Conservation (phyloP, 1,140 invertebrate species). For the Drosophila hydei region DNA sequence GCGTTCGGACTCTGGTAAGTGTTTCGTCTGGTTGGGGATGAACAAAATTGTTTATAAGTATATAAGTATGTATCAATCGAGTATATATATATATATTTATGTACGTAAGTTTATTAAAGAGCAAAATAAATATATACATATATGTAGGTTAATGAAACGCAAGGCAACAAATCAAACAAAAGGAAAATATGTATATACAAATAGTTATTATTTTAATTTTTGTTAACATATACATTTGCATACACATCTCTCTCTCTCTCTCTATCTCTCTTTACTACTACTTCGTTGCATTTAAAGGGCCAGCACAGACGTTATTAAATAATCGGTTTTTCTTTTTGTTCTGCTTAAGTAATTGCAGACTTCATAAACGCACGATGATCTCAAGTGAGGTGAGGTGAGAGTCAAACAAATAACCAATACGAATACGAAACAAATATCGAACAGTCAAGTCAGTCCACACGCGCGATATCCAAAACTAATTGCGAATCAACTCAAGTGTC, state of each 20-base stretch:
- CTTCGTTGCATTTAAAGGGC: conserved; percentile 75
- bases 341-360: conserved; percentile 84
- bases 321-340: conserved; percentile 83
- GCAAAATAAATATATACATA: conserved; percentile 16
- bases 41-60: conserved; percentile 19
- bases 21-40: conserved; percentile 26
- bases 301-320: conserved; percentile 81
- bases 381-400: conserved; percentile 82
- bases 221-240: conserved; percentile 48
- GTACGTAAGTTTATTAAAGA: conserved; percentile 20
- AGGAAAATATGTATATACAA: conserved; percentile 42
- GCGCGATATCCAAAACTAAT: conserved; percentile 34
- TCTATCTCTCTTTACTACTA: conserved; percentile 65
- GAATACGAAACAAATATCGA: conserved; percentile 53
- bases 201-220: conserved; percentile 17
- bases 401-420: conserved; percentile 65
- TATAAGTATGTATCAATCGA: conserved; percentile 33
- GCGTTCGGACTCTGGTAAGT: conserved; percentile 80
- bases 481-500: conserved; percentile 36
- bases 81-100: conserved; percentile 47
- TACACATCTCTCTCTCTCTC: conserved; percentile 69
- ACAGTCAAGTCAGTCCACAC: conserved; percentile 47
- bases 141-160: conserved; percentile 37
- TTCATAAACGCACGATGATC: conserved; percentile 82
- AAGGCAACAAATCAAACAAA: conserved; percentile 39